A percentile compares a stretch with the other conserved stretches of the same genome.
Evolutionary conservation across 2,888 invertebrate species (phyloP).

Genomic region (Pammene aurita): DNA sequence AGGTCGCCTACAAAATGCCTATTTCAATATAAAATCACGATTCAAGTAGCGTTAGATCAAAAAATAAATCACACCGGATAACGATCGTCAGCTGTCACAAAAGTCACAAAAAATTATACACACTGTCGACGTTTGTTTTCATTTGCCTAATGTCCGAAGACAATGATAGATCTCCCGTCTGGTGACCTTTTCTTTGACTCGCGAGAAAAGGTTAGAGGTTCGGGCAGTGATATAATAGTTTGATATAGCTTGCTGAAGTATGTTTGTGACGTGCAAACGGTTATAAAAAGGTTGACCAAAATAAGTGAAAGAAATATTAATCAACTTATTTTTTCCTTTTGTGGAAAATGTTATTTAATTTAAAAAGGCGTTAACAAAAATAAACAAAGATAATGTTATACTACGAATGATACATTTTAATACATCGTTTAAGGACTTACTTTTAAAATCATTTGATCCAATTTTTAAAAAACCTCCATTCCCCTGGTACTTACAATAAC

Average conservation of each 20-base stretch:
- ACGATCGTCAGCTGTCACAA: slow-evolving; percentile 28
- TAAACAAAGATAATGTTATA: too few species aligned
- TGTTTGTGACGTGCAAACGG: neutral
- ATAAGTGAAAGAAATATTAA: too few species aligned
- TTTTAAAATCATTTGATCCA: neutral
- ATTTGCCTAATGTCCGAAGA: slow-evolving; percentile 26
- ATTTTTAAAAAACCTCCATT: neutral
- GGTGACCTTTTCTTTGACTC: slow-evolving; percentile 28
- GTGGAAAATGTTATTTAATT: too few species aligned
- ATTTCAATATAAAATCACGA: slow-evolving; percentile 8
- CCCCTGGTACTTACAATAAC: slow-evolving; percentile 4
- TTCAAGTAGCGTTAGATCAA: slow-evolving; percentile 2
- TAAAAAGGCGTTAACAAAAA: too few species aligned
- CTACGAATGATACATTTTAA: too few species aligned
- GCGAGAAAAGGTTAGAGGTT: slow-evolving; percentile 32
- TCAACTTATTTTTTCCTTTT: too few species aligned
- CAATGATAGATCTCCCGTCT: slow-evolving; percentile 29
- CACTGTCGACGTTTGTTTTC: slow-evolving; percentile 10
- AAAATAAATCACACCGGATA: slow-evolving; percentile 18
- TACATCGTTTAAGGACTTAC: neutral
- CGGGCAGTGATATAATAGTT: slow-evolving; percentile 4
- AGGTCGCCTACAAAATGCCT: neutral
- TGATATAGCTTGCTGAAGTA: neutral
- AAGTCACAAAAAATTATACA: slow-evolving; percentile 20
- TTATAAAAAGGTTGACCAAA: neutral